Percentiles rank a stretch among this genome's conserved stretches.
These are phyloP conservation scores for Mystacides longicornis DNA, from an alignment of 2,888 invertebrate genomes.

Conservation along the genomic window DNA sequence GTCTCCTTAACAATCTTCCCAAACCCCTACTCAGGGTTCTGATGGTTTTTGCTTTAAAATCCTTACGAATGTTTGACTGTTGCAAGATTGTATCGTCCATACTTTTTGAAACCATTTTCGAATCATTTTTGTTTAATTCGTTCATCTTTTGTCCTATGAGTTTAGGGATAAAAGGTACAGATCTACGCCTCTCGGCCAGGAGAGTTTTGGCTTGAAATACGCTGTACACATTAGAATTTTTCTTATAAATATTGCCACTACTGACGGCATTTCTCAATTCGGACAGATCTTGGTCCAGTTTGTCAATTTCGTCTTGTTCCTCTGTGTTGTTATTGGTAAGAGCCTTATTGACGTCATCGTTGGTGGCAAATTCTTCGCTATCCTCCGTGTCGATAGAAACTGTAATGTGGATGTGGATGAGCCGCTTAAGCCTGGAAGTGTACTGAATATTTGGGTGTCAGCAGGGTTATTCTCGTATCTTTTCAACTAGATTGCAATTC, in stretches of 20 bases:
- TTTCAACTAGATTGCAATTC: too few relatives aligned
- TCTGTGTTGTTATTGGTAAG: neutral
- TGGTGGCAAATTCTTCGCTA: neutral
- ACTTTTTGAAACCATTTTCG: neutral
- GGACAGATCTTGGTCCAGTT: constrained; percentile 12
- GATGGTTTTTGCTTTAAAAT: constrained; percentile 62
- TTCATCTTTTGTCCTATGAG: constrained; percentile 35
- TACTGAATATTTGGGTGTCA: too few relatives aligned
- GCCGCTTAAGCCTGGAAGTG: too few relatives aligned
- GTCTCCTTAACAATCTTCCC: constrained; percentile 65
- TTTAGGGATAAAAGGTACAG: constrained; percentile 39
- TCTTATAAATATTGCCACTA: constrained; percentile 39
- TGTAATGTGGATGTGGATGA: too few relatives aligned
- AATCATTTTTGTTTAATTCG: neutral
- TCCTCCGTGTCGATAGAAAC: constrained; percentile 19
- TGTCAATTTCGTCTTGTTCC: constrained; percentile 10
- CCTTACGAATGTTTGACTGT: constrained; percentile 39
- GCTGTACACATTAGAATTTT: constrained; percentile 47
- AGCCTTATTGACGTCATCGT: neutral
- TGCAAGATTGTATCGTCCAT: neutral
- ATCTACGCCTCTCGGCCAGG: constrained; percentile 38
- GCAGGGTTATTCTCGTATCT: too few relatives aligned
- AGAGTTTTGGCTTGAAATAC: constrained; percentile 47
- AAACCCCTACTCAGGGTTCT: constrained; percentile 63
- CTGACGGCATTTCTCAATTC: constrained; percentile 36